These are phyloP conservation scores for honey bee (Apis mellifera) DNA, from an alignment of 1,140 invertebrate genomes.

Conservation along the genomic window Amel_HAv3.1 CM009936.2:6703501-6704000, in stretches of 20 bases:
- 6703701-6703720: slow-evolving; percentile 23
- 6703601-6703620: background rate
- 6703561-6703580: background rate
- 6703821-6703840: slow-evolving; percentile 29
- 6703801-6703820: slow-evolving; percentile 44
- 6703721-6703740: background rate
- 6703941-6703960: too few relatives aligned
- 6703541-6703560: too few relatives aligned
- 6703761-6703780: slow-evolving; percentile 36
- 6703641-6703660: slow-evolving; percentile 31
- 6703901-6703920: background rate
- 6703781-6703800: slow-evolving; percentile 37
- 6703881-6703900: slow-evolving; percentile 27
- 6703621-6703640: slow-evolving; percentile 26
- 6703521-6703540: too few relatives aligned
- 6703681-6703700: background rate
- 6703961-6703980: too few relatives aligned
- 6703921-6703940: background rate
- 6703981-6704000: too few relatives aligned
- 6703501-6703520: too few relatives aligned
- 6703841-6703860: slow-evolving; percentile 22
- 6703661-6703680: slow-evolving; percentile 4
- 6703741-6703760: slow-evolving; percentile 8
- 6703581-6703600: slow-evolving; percentile 11
- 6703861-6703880: slow-evolving; percentile 33